Base-by-base conservation (phyloP, 1,140 invertebrate genomes). In the Drosophila triauraria region DNA sequence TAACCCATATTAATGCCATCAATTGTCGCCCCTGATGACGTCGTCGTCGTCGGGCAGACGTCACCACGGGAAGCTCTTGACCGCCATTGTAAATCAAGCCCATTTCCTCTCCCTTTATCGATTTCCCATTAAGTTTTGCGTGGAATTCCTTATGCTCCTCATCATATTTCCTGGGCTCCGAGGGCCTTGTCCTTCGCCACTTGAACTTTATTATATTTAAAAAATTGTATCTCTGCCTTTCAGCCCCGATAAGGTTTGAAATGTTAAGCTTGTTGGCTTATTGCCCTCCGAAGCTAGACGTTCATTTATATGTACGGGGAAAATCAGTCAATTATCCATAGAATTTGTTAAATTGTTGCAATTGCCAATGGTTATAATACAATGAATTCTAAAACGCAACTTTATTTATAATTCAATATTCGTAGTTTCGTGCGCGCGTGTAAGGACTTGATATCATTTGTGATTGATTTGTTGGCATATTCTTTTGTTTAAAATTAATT, bases 71-170 rank as follows among this genome's bases (percentile, higher is more conserved):
- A 30, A 25, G 12, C 17, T 46, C 42, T 67, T 67, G 62, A 67
- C 65, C 63, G 13, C 23, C 50, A 13, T 65, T 51, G 57, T 65
- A 67, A 61, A 68, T 75, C 65, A 75, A 82, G 38, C 62, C 58
- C 51, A 60, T 62, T 54, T 50, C 15, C 43, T 44, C 63, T 71
- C 30, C 47, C 13, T 44, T 62, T 75, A 87, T 87, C 79, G 84
- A 87, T 87, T 87, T 87, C 65, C 84, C 77, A 87, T 87, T 87
- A 88, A 68, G 77, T 84, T 87, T 84, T 78, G 80, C 84, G 46
- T 88, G 77, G 68, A 68, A 84, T 88, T 88, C 87, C 68, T 82
- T 51, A 79, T 75, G 56, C 42, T 20, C n/a, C 42, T 17, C 75
- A 77, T 69, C 44, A 69, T 59, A 56, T 68, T 59, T 25, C 17